phyloP scores from a whole-genome alignment of 2,888 invertebrate species.

The Melieria crassipennis region DNA sequence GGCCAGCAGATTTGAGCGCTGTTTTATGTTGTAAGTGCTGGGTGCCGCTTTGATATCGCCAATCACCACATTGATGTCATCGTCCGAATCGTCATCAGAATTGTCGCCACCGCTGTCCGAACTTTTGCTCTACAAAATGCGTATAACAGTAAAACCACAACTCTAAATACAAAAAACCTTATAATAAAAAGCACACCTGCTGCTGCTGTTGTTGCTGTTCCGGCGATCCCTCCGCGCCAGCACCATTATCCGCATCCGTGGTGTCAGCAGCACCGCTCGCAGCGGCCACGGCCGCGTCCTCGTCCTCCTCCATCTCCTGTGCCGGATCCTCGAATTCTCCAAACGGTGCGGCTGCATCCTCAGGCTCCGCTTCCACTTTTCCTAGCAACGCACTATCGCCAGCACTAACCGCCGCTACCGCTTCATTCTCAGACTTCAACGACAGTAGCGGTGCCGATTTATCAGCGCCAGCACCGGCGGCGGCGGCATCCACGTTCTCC shows the following conservation, averaged over 20 bases:
- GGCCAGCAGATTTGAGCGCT: slow-evolving; percentile 67
- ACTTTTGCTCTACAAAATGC: neutral
- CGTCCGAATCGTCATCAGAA: slow-evolving; percentile 71
- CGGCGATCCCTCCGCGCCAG: slow-evolving; percentile 24
- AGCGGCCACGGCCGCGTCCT: slow-evolving; percentile 51
- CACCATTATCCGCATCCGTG: slow-evolving; percentile 45
- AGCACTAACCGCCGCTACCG: slow-evolving; percentile 44
- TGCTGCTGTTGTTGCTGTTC: slow-evolving; percentile 3
- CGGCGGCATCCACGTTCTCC: slow-evolving; percentile 41
- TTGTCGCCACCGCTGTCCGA: slow-evolving; percentile 53
- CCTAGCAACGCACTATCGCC: slow-evolving; percentile 45
- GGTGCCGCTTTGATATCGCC: slow-evolving; percentile 85
- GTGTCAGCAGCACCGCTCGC: slow-evolving; percentile 49
- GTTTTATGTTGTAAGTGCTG: slow-evolving; percentile 78
- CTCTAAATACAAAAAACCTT: too few relatives aligned
- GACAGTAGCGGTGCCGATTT: slow-evolving; percentile 35
- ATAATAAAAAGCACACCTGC: too few relatives aligned
- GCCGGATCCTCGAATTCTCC: slow-evolving; percentile 63
- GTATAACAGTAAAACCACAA: neutral
- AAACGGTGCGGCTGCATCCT: slow-evolving; percentile 47
- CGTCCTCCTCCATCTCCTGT: slow-evolving; percentile 63
- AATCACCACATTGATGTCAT: slow-evolving; percentile 92
- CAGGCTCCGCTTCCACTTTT: slow-evolving; percentile 42
- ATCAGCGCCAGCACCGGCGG: slow-evolving; percentile 55
- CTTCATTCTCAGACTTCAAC: slow-evolving; percentile 45